Evolutionary conservation across 2,797 vertebrate genomes (phyloP).

Genomic region (Hybognathus amarus): DNA sequence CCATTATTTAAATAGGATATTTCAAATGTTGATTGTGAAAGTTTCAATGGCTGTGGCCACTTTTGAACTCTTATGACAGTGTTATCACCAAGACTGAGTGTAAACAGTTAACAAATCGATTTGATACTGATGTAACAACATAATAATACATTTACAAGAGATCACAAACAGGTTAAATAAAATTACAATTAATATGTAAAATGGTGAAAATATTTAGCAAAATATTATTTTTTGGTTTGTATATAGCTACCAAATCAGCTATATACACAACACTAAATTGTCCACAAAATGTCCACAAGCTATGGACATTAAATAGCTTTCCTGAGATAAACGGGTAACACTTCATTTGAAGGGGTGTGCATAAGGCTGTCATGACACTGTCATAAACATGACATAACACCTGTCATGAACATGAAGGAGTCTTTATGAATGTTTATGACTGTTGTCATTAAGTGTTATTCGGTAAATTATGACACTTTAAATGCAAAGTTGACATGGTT

Average conservation of each 20-base stretch:
- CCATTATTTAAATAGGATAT: slow-evolving; percentile 27
- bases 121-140: neutral
- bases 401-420: no score
- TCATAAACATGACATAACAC: no score
- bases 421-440: no score
- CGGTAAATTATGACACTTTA: no score
- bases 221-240: no score
- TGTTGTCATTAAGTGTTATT: no score
- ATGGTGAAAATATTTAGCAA: neutral
- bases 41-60: neutral
- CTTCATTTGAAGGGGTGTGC: no score
- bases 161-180: neutral
- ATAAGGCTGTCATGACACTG: no score
- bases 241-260: neutral
- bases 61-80: neutral
- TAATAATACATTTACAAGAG: neutral
- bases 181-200: neutral
- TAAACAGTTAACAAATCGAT: neutral
- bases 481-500: no score
- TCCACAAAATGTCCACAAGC: no score
- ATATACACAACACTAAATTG: no score
- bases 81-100: neutral
- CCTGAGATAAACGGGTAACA: no score
- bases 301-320: neutral
- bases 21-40: slow-evolving; percentile 45